Evolutionary conservation across 2,797 vertebrate species (phyloP).

Genomic region (Enteromius fasciolatus): DNA sequence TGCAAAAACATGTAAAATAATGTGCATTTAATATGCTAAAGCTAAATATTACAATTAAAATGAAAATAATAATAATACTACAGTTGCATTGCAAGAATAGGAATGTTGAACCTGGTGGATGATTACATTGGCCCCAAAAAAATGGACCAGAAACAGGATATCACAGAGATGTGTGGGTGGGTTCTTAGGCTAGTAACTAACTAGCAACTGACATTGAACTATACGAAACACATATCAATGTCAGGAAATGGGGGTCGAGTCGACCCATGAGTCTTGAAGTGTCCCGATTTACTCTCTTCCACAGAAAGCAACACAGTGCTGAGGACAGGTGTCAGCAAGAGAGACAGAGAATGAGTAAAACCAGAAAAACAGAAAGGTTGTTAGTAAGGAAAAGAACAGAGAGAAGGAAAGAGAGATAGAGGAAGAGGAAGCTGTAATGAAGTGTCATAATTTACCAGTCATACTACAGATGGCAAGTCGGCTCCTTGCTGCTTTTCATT

Average conservation of each 20-base stretch:
- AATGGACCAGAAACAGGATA: neutral
- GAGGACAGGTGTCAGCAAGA: constrained; percentile 6
- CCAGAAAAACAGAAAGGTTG: neutral
- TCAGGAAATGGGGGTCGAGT: neutral
- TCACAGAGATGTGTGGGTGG: neutral
- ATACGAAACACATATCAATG: constrained; percentile 10
- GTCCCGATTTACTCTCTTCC: neutral
- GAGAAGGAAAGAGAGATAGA: constrained; percentile 7
- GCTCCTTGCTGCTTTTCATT: constrained; percentile 54
- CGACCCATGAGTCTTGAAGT: neutral
- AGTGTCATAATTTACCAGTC: constrained; percentile 59
- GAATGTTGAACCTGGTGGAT: neutral
- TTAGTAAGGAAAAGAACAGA: neutral
- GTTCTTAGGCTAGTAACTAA: neutral
- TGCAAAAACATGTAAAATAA: neutral
- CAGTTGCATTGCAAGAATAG: neutral
- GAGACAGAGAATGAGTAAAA: neutral
- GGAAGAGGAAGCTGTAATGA: constrained; percentile 48
- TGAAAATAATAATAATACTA: neutral
- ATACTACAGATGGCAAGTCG: constrained; percentile 54
- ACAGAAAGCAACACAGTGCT: neutral
- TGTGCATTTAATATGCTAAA: neutral
- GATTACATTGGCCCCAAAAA: neutral
- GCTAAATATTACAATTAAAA: neutral
- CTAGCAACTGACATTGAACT: constrained; percentile 15